Base-by-base conservation (phyloP, 64 coral and sea anemone genomes). In the Montipora cactus region DNA sequence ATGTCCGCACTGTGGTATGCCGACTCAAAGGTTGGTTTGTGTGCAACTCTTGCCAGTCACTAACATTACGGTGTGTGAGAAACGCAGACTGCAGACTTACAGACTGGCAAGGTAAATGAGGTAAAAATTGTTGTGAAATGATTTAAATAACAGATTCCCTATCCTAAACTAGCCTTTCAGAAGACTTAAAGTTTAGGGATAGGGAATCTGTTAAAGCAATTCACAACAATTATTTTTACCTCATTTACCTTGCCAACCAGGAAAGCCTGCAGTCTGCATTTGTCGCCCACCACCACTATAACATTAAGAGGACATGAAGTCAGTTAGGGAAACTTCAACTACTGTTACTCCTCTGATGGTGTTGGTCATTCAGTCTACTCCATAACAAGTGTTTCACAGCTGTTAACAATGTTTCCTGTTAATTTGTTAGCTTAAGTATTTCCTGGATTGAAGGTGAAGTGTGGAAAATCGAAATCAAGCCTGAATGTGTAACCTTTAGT, bases 1-100 rank as follows among this genome's bases (percentile, higher is more conserved):
- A 82, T 59, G 80, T 82, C 80, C 59, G n/a, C 80, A 82, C 80
- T 64, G 59, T 82, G 72, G 72, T 75, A 75, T 75, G 72, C 72
- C 20, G 72, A 75, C 18, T 75, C 72, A 20, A 75, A 75, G 15
- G 72, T 25, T 75, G n/a, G 64, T 67, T 67, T 67, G 11, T 67
- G n/a, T 75, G 8, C 72, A 28, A 21, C 25, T 22, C 25, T 22
- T 75, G 72, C n/a, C 72, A 75, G 25, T 28, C n/a, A 75, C 25
- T 22, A 75, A 55, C 52, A 55, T 55, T 55, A 55, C 52, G 10
- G 10, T 55, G 52, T 55, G 52, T 55, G 52, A 55, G 52, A 55
- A 55, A 55, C 6, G 52, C 52, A 55, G 52, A 55, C 52, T 55
- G 52, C 52, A 55, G 52, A 55, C 52, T 55, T 55, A 55, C 52